phyloP scores from a whole-genome alignment of 2,797 vertebrate genomes.

The Coregonus suidteri region DNA sequence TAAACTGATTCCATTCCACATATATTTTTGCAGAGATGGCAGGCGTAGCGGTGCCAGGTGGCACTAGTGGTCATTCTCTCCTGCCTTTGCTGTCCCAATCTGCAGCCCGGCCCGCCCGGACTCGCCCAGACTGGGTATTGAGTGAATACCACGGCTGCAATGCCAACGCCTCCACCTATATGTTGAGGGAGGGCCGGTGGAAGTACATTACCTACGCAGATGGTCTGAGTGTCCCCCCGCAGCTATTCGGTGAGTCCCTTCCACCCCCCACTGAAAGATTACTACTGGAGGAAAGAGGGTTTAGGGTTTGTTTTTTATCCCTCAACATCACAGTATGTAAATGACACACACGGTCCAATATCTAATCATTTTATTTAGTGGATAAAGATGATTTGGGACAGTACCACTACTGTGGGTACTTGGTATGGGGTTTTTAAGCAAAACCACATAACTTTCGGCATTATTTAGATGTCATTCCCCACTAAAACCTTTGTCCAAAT shows the following conservation, averaged over 20 bases:
- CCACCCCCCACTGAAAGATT: slow-evolving; percentile 6
- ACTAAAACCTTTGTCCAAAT: background rate
- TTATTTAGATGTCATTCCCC: no score
- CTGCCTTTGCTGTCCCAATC: slow-evolving; percentile 71
- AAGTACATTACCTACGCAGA: slow-evolving; percentile 91
- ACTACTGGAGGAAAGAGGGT: background rate
- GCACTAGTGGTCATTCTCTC: slow-evolving; percentile 89
- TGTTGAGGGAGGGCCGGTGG: slow-evolving; percentile 87
- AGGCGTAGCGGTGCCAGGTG: slow-evolving; percentile 69
- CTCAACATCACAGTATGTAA: background rate
- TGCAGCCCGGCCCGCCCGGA: slow-evolving; percentile 21
- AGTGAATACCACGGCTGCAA: slow-evolving; percentile 97
- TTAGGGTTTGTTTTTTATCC: background rate
- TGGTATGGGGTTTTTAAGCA: no score
- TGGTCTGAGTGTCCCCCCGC: slow-evolving; percentile 80
- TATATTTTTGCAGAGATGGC: slow-evolving; percentile 80
- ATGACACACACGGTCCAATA: no score
- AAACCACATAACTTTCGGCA: no score
- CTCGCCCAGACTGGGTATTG: slow-evolving; percentile 82
- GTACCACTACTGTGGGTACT: no score
- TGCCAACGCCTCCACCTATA: slow-evolving; percentile 91
- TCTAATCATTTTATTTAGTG: background rate
- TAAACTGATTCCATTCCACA: background rate
- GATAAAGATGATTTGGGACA: no score
- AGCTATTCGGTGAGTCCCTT: slow-evolving; percentile 87